phyloP scores from a whole-genome alignment of 1,140 invertebrate species.

The Lanistes nyassanus region DNA sequence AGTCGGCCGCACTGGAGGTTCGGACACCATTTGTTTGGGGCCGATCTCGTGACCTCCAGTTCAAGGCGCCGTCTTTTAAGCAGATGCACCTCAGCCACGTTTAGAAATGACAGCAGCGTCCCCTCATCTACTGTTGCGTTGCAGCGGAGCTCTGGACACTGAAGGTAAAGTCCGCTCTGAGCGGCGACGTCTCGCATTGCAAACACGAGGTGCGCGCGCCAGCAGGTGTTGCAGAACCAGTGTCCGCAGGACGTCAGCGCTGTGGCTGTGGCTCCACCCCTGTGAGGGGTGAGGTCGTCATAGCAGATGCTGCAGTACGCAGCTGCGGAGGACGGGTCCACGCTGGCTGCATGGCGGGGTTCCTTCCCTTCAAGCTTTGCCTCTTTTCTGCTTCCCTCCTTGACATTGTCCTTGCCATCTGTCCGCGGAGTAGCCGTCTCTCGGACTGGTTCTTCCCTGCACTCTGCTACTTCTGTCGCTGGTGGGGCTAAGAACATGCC shows the following conservation, averaged over 20 bases:
- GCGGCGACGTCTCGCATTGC: slow-evolving; percentile 6
- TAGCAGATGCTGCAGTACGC: slow-evolving; percentile 35
- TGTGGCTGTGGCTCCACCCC: slow-evolving; percentile 23
- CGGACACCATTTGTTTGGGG: slow-evolving; percentile 46
- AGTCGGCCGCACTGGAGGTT: slow-evolving; percentile 45
- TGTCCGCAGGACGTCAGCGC: slow-evolving; percentile 43
- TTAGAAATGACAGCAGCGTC: slow-evolving; percentile 41
- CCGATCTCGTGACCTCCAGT: slow-evolving; percentile 22
- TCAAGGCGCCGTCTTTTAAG: slow-evolving; percentile 29
- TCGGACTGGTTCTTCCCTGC: no score
- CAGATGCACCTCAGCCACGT: slow-evolving; percentile 33
- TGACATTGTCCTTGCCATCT: no score
- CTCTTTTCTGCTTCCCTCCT: no score
- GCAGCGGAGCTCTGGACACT: slow-evolving; percentile 47
- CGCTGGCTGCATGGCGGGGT: no score
- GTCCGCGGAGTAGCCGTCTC: no score
- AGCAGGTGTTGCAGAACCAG: slow-evolving; percentile 52
- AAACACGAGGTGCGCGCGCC: slow-evolving; percentile 37
- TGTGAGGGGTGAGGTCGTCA: slow-evolving; percentile 26
- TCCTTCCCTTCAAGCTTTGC: no score
- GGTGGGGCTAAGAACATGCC: no score
- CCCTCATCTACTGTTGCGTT: slow-evolving; percentile 28
- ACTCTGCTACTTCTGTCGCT: no score
- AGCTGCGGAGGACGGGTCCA: background rate
- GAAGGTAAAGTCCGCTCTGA: background rate